phyloP scores from a whole-genome alignment of 2,113 vertebrate genomes.

The Murina feae region DNA sequence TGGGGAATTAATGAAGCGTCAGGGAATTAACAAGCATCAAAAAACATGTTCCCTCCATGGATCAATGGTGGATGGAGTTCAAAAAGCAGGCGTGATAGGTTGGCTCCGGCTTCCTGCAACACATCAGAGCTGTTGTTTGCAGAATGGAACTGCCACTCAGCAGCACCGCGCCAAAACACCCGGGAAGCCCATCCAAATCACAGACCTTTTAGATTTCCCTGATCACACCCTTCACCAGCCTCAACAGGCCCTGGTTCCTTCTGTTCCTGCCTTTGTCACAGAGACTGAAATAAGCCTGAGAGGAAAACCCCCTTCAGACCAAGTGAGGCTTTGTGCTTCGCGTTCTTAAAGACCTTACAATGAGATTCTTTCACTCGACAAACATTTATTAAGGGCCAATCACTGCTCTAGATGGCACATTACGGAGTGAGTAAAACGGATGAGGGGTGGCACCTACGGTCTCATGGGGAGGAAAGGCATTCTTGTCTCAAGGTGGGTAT shows the following conservation, averaged over 20 bases:
- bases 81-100: conserved; percentile 8
- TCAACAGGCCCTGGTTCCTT: conserved; percentile 33
- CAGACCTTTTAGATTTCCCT: conserved; percentile 44
- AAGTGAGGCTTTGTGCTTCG: neutral
- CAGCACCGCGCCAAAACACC: neutral
- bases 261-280: conserved; percentile 27
- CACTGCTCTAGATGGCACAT: neutral
- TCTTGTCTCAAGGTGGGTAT: neutral
- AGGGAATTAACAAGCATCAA: conserved; percentile 21
- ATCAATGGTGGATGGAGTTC: conserved; percentile 29
- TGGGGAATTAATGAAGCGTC: conserved; percentile 49
- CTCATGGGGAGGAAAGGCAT: conserved; percentile 11
- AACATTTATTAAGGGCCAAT: conserved; percentile 53
- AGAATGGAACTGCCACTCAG: conserved; percentile 11
- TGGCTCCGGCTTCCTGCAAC: neutral
- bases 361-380: conserved; percentile 28
- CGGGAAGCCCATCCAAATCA: conserved; percentile 46
- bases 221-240: conserved; percentile 47
- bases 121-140: conserved; percentile 13
- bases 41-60: conserved; percentile 27
- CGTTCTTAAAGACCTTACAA: conserved; percentile 44
- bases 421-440: neutral
- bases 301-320: neutral
- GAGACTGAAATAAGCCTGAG: neutral
- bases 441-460: neutral